Conservation (phyloP, 2,797 vertebrate species). For the Phataginus tetradactyla region DNA sequence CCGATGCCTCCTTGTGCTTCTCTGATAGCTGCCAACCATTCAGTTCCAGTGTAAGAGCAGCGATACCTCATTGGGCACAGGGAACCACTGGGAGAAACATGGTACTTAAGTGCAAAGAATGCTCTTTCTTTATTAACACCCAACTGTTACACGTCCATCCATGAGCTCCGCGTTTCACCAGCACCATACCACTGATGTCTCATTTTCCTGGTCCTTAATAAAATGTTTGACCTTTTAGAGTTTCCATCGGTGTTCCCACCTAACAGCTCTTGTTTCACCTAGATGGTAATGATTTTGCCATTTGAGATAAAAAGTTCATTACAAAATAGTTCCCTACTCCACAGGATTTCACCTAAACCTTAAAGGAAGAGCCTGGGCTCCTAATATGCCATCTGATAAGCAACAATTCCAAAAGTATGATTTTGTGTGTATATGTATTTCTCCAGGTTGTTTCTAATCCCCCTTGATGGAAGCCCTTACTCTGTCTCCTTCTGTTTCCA, state of each 20-base stretch:
- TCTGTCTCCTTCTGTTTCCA: fast-evolving
- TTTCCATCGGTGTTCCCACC: neutral
- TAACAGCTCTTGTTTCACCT: neutral
- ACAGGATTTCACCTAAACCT: neutral
- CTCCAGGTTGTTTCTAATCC: neutral
- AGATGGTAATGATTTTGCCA: fast-evolving
- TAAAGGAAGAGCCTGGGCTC: too few relatives aligned
- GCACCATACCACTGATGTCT: fast-evolving
- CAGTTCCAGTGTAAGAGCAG: fast-evolving
- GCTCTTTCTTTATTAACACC: fast-evolving
- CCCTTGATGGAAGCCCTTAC: fast-evolving
- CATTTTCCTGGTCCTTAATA: neutral
- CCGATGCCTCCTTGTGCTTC: neutral
- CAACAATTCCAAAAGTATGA: neutral
- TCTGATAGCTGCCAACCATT: neutral
- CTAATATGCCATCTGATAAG: too few relatives aligned
- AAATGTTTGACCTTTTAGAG: neutral
- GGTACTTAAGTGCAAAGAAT: fast-evolving
- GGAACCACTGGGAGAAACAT: neutral
- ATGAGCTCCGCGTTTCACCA: fast-evolving
- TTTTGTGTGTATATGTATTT: too few relatives aligned
- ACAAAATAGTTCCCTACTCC: neutral
- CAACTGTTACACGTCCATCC: neutral
- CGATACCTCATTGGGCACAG: too few relatives aligned
- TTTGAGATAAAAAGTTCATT: neutral